These are phyloP conservation scores for Nycticryphes semicollaris DNA, from an alignment of 2,113 vertebrate species.

Conservation along the genomic window DNA sequence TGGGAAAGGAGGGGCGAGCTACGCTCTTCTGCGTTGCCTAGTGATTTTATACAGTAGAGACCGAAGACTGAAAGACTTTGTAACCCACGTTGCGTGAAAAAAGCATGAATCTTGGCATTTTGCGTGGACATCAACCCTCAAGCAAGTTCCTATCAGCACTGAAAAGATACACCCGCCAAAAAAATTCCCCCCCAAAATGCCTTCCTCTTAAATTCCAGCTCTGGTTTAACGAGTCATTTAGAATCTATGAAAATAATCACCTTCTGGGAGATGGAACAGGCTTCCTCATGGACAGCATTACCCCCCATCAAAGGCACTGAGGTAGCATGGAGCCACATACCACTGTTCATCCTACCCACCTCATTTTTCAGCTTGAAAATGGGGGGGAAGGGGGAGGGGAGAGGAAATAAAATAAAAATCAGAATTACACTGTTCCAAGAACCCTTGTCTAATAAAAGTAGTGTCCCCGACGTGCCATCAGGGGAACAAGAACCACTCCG, in stretches of 20 bases:
- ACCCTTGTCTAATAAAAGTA: no score
- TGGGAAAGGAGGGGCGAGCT: background rate
- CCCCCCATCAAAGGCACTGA: no score
- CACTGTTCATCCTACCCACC: background rate
- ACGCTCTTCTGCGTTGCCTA: rapidly evolving
- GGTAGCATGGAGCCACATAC: rapidly evolving
- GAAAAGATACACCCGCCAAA: background rate
- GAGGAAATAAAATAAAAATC: no score
- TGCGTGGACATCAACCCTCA: no score
- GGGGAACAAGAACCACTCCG: no score
- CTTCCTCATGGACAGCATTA: background rate
- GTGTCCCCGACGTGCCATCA: background rate
- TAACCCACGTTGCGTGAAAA: background rate
- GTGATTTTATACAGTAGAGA: no score
- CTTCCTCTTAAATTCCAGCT: background rate
- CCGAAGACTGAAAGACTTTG: background rate
- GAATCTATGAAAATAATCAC: background rate
- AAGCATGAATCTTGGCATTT: background rate
- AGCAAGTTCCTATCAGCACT: no score
- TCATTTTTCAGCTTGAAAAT: background rate
- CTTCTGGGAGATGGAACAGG: background rate
- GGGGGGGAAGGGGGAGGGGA: no score
- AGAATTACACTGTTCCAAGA: no score
- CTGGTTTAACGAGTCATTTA: background rate
- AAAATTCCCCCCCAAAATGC: background rate